These are phyloP conservation scores for Busseola fusca DNA, from an alignment of 2,888 invertebrate species.

Conservation along the genomic window DNA sequence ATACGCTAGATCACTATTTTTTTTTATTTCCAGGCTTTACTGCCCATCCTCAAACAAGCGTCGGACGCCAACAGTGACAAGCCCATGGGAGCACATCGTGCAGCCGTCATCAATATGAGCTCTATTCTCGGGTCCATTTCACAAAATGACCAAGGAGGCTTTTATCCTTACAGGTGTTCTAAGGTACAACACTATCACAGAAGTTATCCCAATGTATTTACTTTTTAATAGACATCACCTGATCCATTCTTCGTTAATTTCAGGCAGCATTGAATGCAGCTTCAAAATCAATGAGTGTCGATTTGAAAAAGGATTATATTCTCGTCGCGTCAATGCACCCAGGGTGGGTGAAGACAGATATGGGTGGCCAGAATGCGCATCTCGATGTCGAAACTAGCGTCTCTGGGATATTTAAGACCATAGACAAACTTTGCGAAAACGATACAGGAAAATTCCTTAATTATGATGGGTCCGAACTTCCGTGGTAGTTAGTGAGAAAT, in stretches of 20 bases:
- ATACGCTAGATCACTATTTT: background rate
- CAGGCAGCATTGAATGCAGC: conserved; percentile 96
- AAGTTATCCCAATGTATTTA: background rate
- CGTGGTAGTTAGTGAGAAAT: conserved; percentile 89
- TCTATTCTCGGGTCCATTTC: conserved; percentile 94
- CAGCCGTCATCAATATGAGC: conserved; percentile 95
- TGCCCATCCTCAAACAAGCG: conserved; percentile 92
- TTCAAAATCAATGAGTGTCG: conserved; percentile 94
- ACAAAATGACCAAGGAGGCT: conserved; percentile 93
- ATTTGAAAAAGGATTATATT: conserved; percentile 93
- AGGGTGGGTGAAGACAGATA: conserved; percentile 97
- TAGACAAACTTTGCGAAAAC: conserved; percentile 89
- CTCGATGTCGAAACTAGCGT: conserved; percentile 92
- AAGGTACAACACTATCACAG: conserved; percentile 89
- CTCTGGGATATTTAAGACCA: conserved; percentile 90
- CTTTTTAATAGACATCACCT: background rate
- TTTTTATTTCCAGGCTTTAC: conserved; percentile 88
- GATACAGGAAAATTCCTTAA: conserved; percentile 94
- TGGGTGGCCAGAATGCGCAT: conserved; percentile 95
- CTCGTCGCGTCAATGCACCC: conserved; percentile 94
- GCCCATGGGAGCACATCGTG: conserved; percentile 90
- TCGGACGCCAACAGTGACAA: conserved; percentile 86
- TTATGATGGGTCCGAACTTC: conserved; percentile 92
- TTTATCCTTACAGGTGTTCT: conserved; percentile 95
- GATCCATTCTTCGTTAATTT: conserved; percentile 56